These are phyloP conservation scores for Condylostylus longicornis DNA, from an alignment of 1,140 invertebrate genomes.

Conservation along the genomic window DNA sequence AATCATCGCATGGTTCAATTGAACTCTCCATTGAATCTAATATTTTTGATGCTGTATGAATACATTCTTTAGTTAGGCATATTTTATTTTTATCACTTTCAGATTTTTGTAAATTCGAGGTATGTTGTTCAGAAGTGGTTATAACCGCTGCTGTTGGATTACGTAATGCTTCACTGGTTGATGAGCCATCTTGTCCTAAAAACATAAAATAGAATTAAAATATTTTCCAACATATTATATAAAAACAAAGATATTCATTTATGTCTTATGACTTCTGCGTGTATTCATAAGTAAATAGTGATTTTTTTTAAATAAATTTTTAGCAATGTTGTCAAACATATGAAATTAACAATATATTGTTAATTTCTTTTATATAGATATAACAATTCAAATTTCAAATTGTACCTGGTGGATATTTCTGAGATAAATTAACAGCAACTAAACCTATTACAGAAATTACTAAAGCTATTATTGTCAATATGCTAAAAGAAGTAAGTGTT, in stretches of 20 bases:
- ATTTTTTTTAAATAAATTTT: neutral
- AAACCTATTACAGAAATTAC: constrained; percentile 50
- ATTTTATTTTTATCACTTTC: constrained; percentile 21
- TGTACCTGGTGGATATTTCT: constrained; percentile 15
- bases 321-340: neutral
- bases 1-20: constrained; percentile 79
- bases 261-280: too few species aligned
- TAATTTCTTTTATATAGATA: neutral
- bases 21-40: constrained; percentile 54
- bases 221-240: too few species aligned
- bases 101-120: constrained; percentile 11
- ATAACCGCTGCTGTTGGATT: constrained; percentile 15
- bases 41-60: constrained; percentile 55
- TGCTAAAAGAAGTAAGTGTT: constrained; percentile 48
- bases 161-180: constrained; percentile 4
- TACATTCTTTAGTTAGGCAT: constrained; percentile 47
- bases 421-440: constrained; percentile 34
- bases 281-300: neutral
- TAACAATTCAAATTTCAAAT: neutral
- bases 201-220: constrained; percentile 5
- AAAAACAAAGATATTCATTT: too few species aligned
- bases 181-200: constrained; percentile 1
- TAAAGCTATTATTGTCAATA: constrained; percentile 45
- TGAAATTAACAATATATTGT: neutral
- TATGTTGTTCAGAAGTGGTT: constrained; percentile 8